phyloP scores from a whole-genome alignment of 2,797 vertebrate genomes.

The Argentina silus region DNA sequence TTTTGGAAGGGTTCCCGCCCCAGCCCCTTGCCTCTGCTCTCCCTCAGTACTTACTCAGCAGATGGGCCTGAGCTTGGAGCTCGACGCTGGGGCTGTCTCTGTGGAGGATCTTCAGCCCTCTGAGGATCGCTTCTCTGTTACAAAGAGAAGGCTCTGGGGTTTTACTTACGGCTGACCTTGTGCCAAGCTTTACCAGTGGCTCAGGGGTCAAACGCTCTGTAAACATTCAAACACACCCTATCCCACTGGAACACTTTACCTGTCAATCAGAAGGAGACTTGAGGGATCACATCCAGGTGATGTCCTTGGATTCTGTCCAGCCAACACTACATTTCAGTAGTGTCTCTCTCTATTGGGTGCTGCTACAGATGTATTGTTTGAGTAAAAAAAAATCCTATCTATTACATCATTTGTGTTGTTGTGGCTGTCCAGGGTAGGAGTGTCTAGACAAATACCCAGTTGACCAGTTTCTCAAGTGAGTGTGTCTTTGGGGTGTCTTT shows the following conservation, averaged over 20 bases:
- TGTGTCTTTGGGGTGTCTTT: background rate
- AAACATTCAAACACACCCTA: constrained; percentile 37
- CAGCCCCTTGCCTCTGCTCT: constrained; percentile 48
- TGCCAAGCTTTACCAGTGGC: constrained; percentile 49
- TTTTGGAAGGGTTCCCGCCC: constrained; percentile 66
- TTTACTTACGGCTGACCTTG: constrained; percentile 69
- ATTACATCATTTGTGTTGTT: background rate
- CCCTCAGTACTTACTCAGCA: constrained; percentile 67
- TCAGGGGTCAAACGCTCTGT: constrained; percentile 48
- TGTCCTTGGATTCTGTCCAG: background rate
- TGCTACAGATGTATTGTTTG: background rate
- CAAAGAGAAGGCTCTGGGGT: constrained; percentile 45
- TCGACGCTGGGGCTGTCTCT: background rate
- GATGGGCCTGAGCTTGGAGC: constrained; percentile 40
- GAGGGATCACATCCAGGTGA: background rate
- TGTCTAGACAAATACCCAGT: background rate
- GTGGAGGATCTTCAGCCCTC: constrained; percentile 32
- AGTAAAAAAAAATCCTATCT: background rate
- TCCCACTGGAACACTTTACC: background rate
- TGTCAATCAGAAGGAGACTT: background rate
- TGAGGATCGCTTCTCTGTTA: constrained; percentile 53
- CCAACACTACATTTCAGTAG: background rate
- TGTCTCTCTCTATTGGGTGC: background rate
- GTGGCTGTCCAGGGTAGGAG: background rate
- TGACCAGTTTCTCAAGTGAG: too few relatives aligned